phyloP scores from a whole-genome alignment of 2,113 vertebrate species.

The Scartelaos histophorus region DNA sequence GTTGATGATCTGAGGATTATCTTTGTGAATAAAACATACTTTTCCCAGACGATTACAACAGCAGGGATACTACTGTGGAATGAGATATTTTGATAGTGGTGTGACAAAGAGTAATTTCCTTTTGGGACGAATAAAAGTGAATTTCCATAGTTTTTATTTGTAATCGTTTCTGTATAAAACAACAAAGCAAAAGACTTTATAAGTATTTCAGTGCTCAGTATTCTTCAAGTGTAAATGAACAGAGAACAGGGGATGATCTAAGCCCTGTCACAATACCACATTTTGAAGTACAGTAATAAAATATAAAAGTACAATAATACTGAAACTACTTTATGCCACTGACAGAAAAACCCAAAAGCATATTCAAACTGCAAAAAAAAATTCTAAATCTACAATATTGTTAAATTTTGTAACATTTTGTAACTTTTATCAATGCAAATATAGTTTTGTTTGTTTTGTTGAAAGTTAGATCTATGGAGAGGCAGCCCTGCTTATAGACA shows the following conservation, averaged over 20 bases:
- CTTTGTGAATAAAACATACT: not conserved
- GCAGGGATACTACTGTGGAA: not conserved
- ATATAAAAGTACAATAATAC: too few species aligned
- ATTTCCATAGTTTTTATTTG: not conserved
- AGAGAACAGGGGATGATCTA: not conserved
- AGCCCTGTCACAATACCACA: too few species aligned
- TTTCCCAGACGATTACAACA: not conserved
- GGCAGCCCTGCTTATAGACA: too few species aligned
- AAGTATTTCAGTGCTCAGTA: not conserved
- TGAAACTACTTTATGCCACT: too few species aligned
- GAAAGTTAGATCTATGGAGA: too few species aligned
- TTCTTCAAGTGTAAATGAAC: not conserved
- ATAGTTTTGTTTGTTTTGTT: too few species aligned
- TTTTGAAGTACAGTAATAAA: too few species aligned
- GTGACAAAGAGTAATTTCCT: not conserved
- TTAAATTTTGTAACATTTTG: too few species aligned
- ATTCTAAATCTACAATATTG: too few species aligned
- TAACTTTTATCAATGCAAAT: too few species aligned
- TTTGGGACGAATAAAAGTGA: not conserved
- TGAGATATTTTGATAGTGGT: not conserved
- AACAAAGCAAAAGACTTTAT: not conserved
- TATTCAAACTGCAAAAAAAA: too few species aligned
- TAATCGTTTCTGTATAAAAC: not conserved
- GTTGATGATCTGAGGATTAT: not conserved
- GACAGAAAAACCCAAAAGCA: too few species aligned